Evolutionary conservation across 2,797 vertebrate genomes (phyloP), one percentile per base, ranked within the genome.

Genomic region (Ctenochaetus hawaiiensis): DNA sequence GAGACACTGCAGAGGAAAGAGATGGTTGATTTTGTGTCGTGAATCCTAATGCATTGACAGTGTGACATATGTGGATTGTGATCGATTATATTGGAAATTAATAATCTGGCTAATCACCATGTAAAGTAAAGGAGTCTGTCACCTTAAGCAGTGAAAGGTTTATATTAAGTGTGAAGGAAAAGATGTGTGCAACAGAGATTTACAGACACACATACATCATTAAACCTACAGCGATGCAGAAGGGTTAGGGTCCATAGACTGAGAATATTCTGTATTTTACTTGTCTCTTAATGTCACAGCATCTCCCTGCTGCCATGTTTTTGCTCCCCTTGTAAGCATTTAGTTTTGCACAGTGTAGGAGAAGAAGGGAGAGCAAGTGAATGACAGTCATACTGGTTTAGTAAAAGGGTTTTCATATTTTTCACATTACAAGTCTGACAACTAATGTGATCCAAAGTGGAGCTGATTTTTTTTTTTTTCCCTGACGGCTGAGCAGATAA

Each of bases 401-500:
- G 64, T 44, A 54, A 34, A 54, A 30, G 26, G 62, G 22, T 44
- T 78, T 80, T 75, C 56, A 61, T 61, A 80, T 74, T 78, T 84
- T 74, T 81, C 62, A 75, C 69, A 81, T 81, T 67, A 72, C 53
- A 80, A 53, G 59, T 77, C 65, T 84, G 76, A 82, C 74, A 87
- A 61, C 45, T 22, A 73, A 76, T 62, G 58, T 37, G 70, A 83
- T 58, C 60, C 54, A 41, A 52, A 75, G 67, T 20, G 41, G 43
- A 71, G 64, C 56, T 58, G 68, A 84, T 30, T 30, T 30, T 30
- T n/a, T n/a, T 88, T 79, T 88, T 67, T 85, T 85, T 86, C 69
- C 44, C 67, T 39, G 62, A 84, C 70, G 77, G 59, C 56, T 70
- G 77, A 78, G 66, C 74, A 84, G 83, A 90, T 82, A 89, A 84